These are phyloP conservation scores for Leptoteleia sp. DNA, from an alignment of 1,140 invertebrate genomes.

Conservation along the genomic window DNA sequence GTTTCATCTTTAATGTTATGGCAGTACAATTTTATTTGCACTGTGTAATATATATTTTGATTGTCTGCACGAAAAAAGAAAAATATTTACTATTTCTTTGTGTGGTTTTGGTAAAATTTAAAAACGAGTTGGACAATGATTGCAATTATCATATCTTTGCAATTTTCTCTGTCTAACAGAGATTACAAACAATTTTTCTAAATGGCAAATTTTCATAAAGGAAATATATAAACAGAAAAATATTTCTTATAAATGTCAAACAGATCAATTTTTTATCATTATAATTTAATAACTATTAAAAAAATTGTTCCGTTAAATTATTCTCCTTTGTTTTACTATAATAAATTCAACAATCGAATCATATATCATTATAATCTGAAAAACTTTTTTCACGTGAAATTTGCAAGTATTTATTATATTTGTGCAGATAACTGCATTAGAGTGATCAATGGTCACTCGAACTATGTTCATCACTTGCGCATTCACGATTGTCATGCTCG, in stretches of 20 bases:
- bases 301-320: not conserved
- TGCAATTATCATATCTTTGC: too few relatives aligned
- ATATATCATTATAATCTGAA: not conserved
- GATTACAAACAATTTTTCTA: too few relatives aligned
- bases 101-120: too few relatives aligned
- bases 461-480: not conserved
- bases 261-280: too few relatives aligned
- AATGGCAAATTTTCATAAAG: too few relatives aligned
- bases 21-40: not conserved
- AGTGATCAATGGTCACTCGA: not conserved
- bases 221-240: too few relatives aligned
- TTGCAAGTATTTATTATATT: not conserved
- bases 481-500: constrained; percentile 9
- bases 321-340: not conserved
- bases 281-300: not conserved
- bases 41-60: not conserved
- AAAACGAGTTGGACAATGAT: too few relatives aligned
- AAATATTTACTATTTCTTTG: not conserved
- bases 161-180: too few relatives aligned
- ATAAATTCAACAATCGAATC: not conserved
- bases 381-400: not conserved
- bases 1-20: constrained; percentile 11
- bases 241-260: too few relatives aligned
- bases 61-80: too few relatives aligned
- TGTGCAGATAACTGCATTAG: not conserved